phyloP scores from a whole-genome alignment of 2,888 invertebrate species.

The Seira musarum region DNA sequence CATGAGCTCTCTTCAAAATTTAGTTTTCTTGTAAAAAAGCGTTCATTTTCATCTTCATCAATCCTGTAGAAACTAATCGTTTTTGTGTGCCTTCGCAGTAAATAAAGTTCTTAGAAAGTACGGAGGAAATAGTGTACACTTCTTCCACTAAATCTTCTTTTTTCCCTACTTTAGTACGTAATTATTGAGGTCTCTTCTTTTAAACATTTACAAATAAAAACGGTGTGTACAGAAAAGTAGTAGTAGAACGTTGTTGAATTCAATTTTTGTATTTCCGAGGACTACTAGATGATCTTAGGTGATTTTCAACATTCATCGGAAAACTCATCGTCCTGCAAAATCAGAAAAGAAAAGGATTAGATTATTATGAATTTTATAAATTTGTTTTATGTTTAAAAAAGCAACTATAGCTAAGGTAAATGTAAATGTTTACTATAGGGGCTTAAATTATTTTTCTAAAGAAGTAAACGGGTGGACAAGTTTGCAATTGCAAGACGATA shows the following conservation, averaged over 20 bases:
- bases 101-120: neutral
- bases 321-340: slow-evolving; percentile 68
- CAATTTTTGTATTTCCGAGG: slow-evolving; percentile 34
- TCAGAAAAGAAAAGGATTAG: no score
- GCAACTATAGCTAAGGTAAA: no score
- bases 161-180: slow-evolving; percentile 37
- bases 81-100: slow-evolving; percentile 36
- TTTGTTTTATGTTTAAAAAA: no score
- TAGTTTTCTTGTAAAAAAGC: slow-evolving; percentile 23
- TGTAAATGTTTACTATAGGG: no score
- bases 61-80: no score
- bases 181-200: slow-evolving; percentile 56
- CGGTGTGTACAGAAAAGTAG: slow-evolving; percentile 34
- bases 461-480: no score
- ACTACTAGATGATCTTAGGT: slow-evolving; percentile 51
- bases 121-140: slow-evolving; percentile 48
- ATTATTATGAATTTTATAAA: no score
- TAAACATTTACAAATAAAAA: slow-evolving; percentile 37
- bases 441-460: no score
- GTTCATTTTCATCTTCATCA: slow-evolving; percentile 29
- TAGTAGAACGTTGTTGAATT: slow-evolving; percentile 14
- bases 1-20: neutral
- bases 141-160: slow-evolving; percentile 11
- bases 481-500: slow-evolving; percentile 1
- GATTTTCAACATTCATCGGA: slow-evolving; percentile 69